Base-by-base conservation (phyloP, 2,888 invertebrate species). In the Drosophila austrosaltans region DNA sequence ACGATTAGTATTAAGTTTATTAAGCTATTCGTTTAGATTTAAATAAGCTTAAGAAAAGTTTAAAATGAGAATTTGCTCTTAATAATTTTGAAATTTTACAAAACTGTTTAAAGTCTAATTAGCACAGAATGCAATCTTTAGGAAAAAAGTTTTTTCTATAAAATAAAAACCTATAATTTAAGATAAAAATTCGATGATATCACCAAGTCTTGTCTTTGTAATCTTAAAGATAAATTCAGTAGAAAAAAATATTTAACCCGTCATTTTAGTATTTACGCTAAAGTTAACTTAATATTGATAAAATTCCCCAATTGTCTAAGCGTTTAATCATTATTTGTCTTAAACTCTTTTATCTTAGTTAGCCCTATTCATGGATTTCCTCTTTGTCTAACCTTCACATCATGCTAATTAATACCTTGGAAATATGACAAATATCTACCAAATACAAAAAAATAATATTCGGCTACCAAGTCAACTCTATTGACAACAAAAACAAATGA, bases 371-470 rank as follows among this genome's bases (percentile, higher is more conserved):
- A 44, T 63, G 25, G 54, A 20, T 53, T 54, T 53, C 16, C 20
- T 20, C 66, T n/a, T 6, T 25, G 25, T 7, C 6, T 3, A 67
- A 62, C 80, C 80, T 82, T 76, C 76, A 54, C 39, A 44, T 59
- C 32, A 81, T 81, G 82, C 69, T 81, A 81, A 81, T 82, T 76
- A 68, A 39, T 56, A 53, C 61, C 72, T 79, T 66, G 69, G 72
- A 79, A 72, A 82, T 69, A 71, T 48, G 59, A 39, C 42, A 67
- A 68, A 64, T 63, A 66, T 59, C 56, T 42, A 36, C 8, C 1
- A 28, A 4, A 28, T 28, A 32, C 32, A 36, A 10, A 36, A 36
- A 60, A 71, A 64, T 22, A 32, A 48, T 42, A 56, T 20, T 10
- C 30, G 25, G 3, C 58, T 65, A 48, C 66, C 44, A 44, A 44